Evolutionary conservation across 1,140 invertebrate species (phyloP), one percentile per base, ranked within the genome.

Genomic region (Mylabris phalerata): DNA sequence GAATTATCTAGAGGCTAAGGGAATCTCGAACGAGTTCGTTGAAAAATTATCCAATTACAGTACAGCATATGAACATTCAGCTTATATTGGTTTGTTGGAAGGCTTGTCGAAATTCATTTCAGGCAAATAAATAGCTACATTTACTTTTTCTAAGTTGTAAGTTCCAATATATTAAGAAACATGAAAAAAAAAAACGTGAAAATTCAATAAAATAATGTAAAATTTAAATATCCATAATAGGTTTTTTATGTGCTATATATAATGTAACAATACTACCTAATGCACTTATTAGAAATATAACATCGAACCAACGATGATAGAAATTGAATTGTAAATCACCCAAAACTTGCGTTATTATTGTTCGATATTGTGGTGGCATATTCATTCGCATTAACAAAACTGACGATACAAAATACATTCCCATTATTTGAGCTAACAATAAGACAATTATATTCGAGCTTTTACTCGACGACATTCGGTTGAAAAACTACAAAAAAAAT

Each of bases 221-320:
- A 32, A 32, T 32, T 32, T 32, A 32, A 5, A 32, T 32, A 3
- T 32, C 32, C 32, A 32, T 75, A 3, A 83, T 79, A 32, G 83
- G 85, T 73, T 90, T 88, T 69, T 93, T 94, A 72, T 95, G 93
- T 11, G 93, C 93, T 50, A 98, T 78, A 78, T 98, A 99, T 25
- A 99, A 78, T 68, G 98, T 97, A 59, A 89, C 85, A 71, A 99
- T 97, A 61, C 93, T 98, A 19, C 93, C 92, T 43, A 99, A 74
- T 1, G 97, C 97, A 67, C 93, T 97, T 27, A 99, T 88, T 48
- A 99, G 82, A 76, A 99, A 99, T 75, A 99, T 99, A 0, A 99
- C 95, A 78, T 99, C 98, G 77, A 99, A 99, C 98, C 98, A 99
- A 48, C 98, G 84, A 77, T 99, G 98, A 75, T 99, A 99, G 80